Percentiles rank a stretch among this genome's conserved stretches.
Evolutionary conservation across 2,797 vertebrate genomes (phyloP).

Genomic region (Capromys pilorides): DNA sequence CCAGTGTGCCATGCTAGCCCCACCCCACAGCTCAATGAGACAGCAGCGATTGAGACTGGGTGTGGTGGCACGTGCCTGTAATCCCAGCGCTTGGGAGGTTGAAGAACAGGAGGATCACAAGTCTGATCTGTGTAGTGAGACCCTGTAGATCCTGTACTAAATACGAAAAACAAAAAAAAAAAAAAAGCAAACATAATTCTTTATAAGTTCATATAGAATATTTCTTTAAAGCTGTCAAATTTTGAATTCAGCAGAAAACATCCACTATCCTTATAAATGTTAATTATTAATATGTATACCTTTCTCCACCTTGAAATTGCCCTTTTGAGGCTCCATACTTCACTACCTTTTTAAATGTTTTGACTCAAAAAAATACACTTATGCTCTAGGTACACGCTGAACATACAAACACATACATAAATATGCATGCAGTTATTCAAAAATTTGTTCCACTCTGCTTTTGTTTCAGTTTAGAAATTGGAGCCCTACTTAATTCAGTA

Average conservation of each 20-base stretch:
- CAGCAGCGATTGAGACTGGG: too few species aligned
- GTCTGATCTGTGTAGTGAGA: too few species aligned
- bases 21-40: too few species aligned
- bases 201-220: background rate
- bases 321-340: background rate
- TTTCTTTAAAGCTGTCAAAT: constrained; percentile 42
- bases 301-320: background rate
- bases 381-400: background rate
- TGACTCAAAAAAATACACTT: background rate
- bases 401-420: constrained; percentile 36
- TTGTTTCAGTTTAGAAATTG: too few species aligned
- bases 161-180: too few species aligned
- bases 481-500: too few species aligned
- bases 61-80: too few species aligned
- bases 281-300: background rate
- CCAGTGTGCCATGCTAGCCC: too few species aligned
- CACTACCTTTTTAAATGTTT: constrained; percentile 21
- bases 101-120: too few species aligned
- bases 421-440: background rate
- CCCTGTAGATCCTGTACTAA: too few species aligned
- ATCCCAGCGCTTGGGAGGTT: too few species aligned
- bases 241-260: constrained; percentile 28
- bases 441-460: constrained; percentile 12
- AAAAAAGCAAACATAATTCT: constrained; percentile 40
- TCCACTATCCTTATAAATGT: background rate